These are phyloP conservation scores for Intellagama lesueurii DNA, from an alignment of 2,797 vertebrate genomes.

Conservation along the genomic window DNA sequence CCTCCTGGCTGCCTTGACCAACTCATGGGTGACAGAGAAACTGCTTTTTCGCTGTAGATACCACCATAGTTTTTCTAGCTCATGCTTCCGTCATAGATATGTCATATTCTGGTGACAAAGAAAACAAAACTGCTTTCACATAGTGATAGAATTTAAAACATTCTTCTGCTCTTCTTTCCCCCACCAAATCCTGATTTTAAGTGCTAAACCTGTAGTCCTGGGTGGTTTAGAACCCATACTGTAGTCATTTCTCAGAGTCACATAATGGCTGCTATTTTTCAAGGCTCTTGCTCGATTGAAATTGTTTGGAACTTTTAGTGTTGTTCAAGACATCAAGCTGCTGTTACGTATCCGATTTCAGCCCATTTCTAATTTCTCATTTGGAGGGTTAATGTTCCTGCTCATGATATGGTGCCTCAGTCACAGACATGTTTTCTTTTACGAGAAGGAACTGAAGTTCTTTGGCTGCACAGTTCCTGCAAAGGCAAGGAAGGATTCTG, in stretches of 20 bases:
- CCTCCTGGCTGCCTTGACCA: background rate
- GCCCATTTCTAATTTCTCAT: background rate
- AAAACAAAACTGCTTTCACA: background rate
- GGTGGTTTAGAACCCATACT: background rate
- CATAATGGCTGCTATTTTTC: background rate
- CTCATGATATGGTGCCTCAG: background rate
- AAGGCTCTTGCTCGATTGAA: background rate
- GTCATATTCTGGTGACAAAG: background rate
- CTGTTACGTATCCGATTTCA: background rate
- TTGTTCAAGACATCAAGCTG: background rate
- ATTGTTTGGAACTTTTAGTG: background rate
- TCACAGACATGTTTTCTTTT: constrained; percentile 48
- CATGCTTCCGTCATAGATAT: background rate
- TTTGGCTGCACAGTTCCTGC: constrained; percentile 54
- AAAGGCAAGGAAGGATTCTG: constrained; percentile 63
- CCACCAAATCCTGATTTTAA: background rate
- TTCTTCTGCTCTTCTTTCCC: background rate
- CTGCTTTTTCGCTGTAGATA: background rate
- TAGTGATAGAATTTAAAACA: background rate
- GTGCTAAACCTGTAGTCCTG: background rate
- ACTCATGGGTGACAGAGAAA: background rate
- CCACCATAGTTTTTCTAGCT: background rate
- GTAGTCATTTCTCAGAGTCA: background rate
- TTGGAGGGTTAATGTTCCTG: background rate
- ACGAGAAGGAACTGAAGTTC: constrained; percentile 30